phyloP scores from a whole-genome alignment of 2,888 invertebrate genomes.

The Listrodromus nycthemerus region DNA sequence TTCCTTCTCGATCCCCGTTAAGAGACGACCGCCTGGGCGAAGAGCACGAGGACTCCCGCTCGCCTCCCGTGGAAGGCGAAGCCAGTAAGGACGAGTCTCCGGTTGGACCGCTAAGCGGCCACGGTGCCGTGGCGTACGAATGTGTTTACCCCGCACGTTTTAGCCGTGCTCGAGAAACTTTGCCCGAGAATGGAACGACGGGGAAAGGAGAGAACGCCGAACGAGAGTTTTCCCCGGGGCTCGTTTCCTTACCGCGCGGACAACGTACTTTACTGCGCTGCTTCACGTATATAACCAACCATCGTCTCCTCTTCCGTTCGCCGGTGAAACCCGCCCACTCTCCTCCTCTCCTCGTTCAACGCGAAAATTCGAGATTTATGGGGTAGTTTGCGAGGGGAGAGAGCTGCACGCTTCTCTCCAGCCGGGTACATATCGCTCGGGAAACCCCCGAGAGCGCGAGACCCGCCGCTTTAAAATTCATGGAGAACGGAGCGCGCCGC shows the following conservation, averaged over 20 bases:
- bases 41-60: conserved; percentile 63
- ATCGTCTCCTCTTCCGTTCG: conserved; percentile 56
- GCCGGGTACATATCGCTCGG: conserved; percentile 53
- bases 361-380: conserved; percentile 65
- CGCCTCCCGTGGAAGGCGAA: conserved; percentile 50
- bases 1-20: conserved; percentile 64
- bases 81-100: conserved; percentile 15
- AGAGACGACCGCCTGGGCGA: conserved; percentile 68
- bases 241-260: conserved; percentile 67
- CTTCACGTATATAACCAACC: conserved; percentile 50
- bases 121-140: conserved; percentile 68
- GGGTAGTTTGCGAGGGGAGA: conserved; percentile 53
- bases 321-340: conserved; percentile 1
- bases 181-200: conserved; percentile 58
- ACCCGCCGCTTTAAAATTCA: conserved; percentile 61
- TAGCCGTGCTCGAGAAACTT: conserved; percentile 69
- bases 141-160: conserved; percentile 77
- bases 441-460: conserved; percentile 52
- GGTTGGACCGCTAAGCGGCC: conserved; percentile 73
- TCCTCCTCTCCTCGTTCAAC: conserved; percentile 50
- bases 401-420: conserved; percentile 45
- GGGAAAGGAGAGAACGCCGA: conserved; percentile 23
- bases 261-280: conserved; percentile 65
- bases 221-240: conserved; percentile 68
- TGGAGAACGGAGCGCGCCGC: conserved; percentile 66